Conservation (phyloP, 2,888 invertebrate species). For the Eristalis arbustorum region DNA sequence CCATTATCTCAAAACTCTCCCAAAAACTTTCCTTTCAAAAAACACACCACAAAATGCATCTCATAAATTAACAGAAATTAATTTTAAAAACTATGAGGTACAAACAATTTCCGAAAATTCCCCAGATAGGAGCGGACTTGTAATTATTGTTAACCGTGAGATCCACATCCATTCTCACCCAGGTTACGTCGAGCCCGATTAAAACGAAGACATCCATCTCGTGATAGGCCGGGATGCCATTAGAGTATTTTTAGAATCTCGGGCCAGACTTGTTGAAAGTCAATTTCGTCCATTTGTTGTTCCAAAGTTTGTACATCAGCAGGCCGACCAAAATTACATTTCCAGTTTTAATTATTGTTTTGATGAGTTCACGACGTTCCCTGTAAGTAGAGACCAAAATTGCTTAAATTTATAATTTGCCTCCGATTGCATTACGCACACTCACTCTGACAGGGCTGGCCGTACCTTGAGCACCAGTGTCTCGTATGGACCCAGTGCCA, state of each 20-base stretch:
- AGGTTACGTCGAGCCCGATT: not conserved
- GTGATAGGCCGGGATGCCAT: not conserved
- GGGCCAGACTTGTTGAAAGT: constrained; percentile 73
- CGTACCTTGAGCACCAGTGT: constrained; percentile 72
- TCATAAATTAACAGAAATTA: constrained; percentile 28
- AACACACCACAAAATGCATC: not conserved
- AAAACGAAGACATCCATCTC: not conserved
- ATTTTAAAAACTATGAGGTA: constrained; percentile 24
- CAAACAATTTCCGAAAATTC: not conserved
- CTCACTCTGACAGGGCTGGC: constrained; percentile 59
- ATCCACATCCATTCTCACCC: not conserved
- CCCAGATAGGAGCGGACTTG: not conserved
- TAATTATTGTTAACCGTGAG: not conserved
- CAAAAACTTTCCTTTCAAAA: constrained; percentile 5
- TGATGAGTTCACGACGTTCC: constrained; percentile 75
- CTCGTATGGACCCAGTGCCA: constrained; percentile 67
- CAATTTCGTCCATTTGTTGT: constrained; percentile 79
- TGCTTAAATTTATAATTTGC: constrained; percentile 21
- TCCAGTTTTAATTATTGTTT: constrained; percentile 75
- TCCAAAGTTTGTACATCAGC: constrained; percentile 78
- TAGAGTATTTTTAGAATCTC: constrained; percentile 30
- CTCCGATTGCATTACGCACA: not conserved
- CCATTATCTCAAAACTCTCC: constrained; percentile 4
- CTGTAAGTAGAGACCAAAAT: constrained; percentile 67
- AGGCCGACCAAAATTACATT: constrained; percentile 77